These are phyloP conservation scores for Macrochelys suwanniensis DNA, from an alignment of 2,797 vertebrate genomes.

Conservation along the genomic window DNA sequence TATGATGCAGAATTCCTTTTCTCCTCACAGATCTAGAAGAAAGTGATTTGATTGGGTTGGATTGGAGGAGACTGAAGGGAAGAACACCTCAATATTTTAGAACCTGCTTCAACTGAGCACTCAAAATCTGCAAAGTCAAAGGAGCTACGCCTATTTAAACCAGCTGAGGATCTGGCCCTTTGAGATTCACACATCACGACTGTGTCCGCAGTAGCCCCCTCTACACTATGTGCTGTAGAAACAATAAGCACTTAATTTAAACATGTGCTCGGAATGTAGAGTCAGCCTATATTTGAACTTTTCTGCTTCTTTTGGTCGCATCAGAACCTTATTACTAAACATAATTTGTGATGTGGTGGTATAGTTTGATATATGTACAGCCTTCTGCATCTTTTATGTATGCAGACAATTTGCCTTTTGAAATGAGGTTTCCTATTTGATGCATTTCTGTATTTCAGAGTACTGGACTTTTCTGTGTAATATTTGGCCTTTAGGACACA, in stretches of 20 bases:
- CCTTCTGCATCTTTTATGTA: background rate
- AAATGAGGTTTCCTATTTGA: background rate
- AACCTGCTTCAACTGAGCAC: background rate
- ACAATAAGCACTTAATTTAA: rapidly evolving
- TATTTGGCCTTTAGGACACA: background rate
- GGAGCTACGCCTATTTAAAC: background rate
- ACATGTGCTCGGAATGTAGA: background rate
- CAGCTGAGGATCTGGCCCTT: background rate
- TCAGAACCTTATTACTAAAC: rapidly evolving
- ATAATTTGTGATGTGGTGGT: rapidly evolving
- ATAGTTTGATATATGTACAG: background rate
- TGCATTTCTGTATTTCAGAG: rapidly evolving
- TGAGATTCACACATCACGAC: background rate
- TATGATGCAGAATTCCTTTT: background rate
- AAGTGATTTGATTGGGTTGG: background rate
- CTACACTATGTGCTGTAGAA: rapidly evolving
- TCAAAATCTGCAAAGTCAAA: background rate
- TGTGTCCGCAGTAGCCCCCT: rapidly evolving
- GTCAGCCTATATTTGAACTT: rapidly evolving
- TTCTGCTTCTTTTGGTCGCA: rapidly evolving
- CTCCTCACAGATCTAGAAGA: background rate
- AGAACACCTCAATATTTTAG: background rate
- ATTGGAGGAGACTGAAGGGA: background rate
- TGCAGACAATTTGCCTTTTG: background rate
- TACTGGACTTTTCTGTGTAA: background rate